Evolutionary conservation across 2,113 vertebrate species (phyloP).

Genomic region (Sebastes schlegelii): DNA sequence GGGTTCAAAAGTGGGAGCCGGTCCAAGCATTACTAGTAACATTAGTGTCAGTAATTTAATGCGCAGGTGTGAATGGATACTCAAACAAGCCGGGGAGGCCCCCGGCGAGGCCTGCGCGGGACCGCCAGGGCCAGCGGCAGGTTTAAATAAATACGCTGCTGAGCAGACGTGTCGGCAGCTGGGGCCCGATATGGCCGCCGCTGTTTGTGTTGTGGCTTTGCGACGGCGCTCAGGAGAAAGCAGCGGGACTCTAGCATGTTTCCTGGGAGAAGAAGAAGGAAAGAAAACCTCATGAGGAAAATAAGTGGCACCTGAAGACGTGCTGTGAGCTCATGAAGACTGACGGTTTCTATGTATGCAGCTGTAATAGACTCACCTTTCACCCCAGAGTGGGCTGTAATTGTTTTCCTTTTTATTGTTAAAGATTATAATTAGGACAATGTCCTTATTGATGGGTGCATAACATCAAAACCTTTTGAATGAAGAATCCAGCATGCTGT

Average conservation of each 20-base stretch:
- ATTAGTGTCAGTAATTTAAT: constrained; percentile 87
- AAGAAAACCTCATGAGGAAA: constrained; percentile 1
- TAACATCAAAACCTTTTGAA: not conserved
- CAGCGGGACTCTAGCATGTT: constrained; percentile 40
- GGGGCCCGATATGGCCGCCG: constrained; percentile 56
- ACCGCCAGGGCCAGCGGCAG: constrained; percentile 70
- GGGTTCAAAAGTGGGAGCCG: constrained; percentile 68
- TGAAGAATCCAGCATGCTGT: not conserved
- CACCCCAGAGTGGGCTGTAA: not conserved
- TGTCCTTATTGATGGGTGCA: not conserved
- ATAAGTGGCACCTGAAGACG: constrained; percentile 32
- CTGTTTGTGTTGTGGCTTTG: constrained; percentile 79
- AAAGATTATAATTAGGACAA: not conserved
- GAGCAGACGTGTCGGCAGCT: constrained; percentile 79
- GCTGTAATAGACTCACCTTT: not conserved
- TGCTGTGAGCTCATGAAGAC: constrained; percentile 1
- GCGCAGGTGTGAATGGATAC: constrained; percentile 86
- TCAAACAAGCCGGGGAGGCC: constrained; percentile 82
- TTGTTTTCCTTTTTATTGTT: not conserved
- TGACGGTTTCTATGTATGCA: constrained; percentile 2
- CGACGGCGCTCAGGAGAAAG: constrained; percentile 59
- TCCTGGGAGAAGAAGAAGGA: constrained; percentile 59
- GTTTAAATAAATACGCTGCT: constrained; percentile 82
- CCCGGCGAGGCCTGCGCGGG: constrained; percentile 63
- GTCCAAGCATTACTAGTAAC: constrained; percentile 83